Evolutionary conservation across 2,113 vertebrate species (phyloP), one percentile per base, ranked within the genome.

Genomic region (Monopterus albus): DNA sequence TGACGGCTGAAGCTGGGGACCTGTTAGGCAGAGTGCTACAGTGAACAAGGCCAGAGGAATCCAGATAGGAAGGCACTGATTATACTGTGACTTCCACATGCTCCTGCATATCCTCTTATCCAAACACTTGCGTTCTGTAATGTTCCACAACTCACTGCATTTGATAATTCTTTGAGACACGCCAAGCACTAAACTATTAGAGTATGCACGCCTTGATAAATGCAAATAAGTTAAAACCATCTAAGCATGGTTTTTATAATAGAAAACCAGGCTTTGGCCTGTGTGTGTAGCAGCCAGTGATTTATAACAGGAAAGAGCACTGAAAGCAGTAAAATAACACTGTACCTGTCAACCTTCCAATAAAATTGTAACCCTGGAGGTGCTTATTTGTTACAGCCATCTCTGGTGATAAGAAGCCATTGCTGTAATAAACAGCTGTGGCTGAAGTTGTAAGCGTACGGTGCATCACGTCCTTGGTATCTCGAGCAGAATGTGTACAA

Each of bases 41-140:
- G 17, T 56, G 80, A 53, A 75, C 38, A 29, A 80, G 75, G 45
- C 26, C 4, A 12, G 23, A 36, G 33, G 61, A 74, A 72, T 52
- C 62, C 55, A 35, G 47, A n/a, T 59, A 46, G 45, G 20, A 21
- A 38, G 8, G 47, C 12, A 8, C 36, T 62, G 60, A 75, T 84
- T 77, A 26, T 9, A 17, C 26, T 5, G 64, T 0, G 1, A 28
- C 38, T 21, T 65, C 60, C 7, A 74, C 35, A 0, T 6, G 23
- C 52, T 35, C 23, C 3, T 58, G 59, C 58, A 45, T 1, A 29
- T 38, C n/a, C 53, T 38, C 60, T 74, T 84, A 60, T 59, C 31
- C 63, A 69, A 83, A 78, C 59, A 77, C 76, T 70, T 38, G 46
- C 62, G 52, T 67, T 67, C 51, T 61, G 25, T 43, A 23, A 81